phyloP scores from a whole-genome alignment of 35 echinoderm and acorn worm species.

The Holothuria glaberrima region DNA sequence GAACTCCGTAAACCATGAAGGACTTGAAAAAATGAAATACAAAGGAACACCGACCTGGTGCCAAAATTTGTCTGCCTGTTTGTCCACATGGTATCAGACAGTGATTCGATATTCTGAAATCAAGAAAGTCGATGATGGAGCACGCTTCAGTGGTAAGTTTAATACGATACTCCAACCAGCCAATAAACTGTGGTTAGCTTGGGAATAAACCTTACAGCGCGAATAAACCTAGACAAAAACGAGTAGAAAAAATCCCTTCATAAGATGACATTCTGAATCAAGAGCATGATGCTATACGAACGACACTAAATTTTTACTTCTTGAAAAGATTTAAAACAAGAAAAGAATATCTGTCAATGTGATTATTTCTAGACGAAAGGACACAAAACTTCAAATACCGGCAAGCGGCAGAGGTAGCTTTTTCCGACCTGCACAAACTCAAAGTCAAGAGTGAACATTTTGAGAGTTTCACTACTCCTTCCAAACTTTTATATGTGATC shows the following conservation, averaged over 20 bases:
- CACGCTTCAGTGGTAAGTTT: not conserved
- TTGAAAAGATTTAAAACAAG: too few relatives aligned
- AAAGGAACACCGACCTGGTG: not conserved
- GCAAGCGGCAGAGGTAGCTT: too few relatives aligned
- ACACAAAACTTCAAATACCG: too few relatives aligned
- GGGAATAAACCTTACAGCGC: not conserved
- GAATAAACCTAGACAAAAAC: too few relatives aligned
- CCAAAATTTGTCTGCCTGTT: not conserved
- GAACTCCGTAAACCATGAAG: constrained; percentile 27
- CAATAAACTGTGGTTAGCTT: not conserved
- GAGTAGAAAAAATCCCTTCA: too few relatives aligned
- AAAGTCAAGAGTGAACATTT: constrained; percentile 22
- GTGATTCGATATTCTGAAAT: too few relatives aligned
- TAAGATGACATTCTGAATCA: too few relatives aligned
- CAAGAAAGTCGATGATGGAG: too few relatives aligned
- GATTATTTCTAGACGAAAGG: too few relatives aligned
- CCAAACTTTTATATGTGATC: constrained; percentile 54
- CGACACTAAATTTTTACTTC: too few relatives aligned
- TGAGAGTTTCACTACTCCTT: not conserved
- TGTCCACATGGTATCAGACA: not conserved
- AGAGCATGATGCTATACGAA: too few relatives aligned
- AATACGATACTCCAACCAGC: not conserved
- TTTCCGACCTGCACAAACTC: not conserved
- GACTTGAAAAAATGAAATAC: constrained; percentile 43
- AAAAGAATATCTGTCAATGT: too few relatives aligned